Evolutionary conservation across 2,888 invertebrate species (phyloP).

Genomic region (Blastobasis lacticolella): DNA sequence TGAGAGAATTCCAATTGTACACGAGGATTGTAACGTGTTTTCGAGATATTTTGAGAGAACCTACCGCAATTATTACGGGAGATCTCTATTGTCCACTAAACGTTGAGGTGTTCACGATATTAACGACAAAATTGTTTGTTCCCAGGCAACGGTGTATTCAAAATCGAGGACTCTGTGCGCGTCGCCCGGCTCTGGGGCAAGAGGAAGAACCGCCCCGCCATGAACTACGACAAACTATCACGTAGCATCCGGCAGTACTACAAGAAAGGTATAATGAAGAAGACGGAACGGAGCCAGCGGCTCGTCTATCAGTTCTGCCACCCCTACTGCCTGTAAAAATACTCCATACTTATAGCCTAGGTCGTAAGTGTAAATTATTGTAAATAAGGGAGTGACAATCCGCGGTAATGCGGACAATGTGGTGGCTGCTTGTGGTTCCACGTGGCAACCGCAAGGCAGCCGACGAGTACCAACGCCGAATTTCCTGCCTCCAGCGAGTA

Average conservation of each 20-base stretch:
- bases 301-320: conserved; percentile 99
- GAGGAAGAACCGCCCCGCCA: conserved; percentile 97
- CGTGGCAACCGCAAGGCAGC: conserved; percentile 51
- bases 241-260: conserved; percentile 98
- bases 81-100: background rate
- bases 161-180: conserved; percentile 98
- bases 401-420: conserved; percentile 69
- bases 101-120: conserved; percentile 15
- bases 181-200: conserved; percentile 99
- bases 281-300: conserved; percentile 97
- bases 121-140: conserved; percentile 10
- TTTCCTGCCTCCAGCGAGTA: conserved; percentile 29
- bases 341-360: conserved; percentile 23
- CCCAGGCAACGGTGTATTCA: conserved; percentile 91
- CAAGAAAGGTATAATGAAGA: conserved; percentile 99
- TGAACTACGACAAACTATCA: conserved; percentile 99
- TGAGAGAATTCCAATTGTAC: background rate
- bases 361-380: conserved; percentile 37
- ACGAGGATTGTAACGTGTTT: background rate
- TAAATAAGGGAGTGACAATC: conserved; percentile 39
- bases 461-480: conserved; percentile 37
- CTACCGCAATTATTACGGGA: background rate
- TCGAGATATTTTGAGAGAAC: background rate
- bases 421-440: conserved; percentile 42
- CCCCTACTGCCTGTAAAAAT: conserved; percentile 87